phyloP scores from a whole-genome alignment of 2,888 invertebrate species.

The Pedicia rivosa region DNA sequence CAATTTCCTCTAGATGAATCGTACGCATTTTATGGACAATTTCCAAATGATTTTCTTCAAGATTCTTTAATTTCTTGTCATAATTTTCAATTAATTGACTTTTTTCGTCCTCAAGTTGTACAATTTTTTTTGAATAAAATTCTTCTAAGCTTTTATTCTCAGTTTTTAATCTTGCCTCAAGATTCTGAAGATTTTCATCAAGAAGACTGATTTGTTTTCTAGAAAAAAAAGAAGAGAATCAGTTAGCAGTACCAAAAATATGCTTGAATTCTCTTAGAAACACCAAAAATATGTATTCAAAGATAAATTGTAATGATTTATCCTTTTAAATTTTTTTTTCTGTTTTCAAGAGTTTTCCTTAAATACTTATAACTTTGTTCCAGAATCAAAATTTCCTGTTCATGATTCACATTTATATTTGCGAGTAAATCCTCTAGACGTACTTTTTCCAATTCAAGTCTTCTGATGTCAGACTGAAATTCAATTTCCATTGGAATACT shows the following conservation, averaged over 20 bases:
- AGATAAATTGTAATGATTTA: too few species aligned
- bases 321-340: too few species aligned
- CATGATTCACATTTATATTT: constrained; percentile 27
- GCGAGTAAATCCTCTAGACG: constrained; percentile 27
- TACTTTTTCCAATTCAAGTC: constrained; percentile 25
- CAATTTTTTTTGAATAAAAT: constrained; percentile 21
- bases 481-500: constrained; percentile 17
- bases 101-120: constrained; percentile 18
- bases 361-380: constrained; percentile 28
- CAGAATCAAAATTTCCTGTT: constrained; percentile 28
- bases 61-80: constrained; percentile 22
- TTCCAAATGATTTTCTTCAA: constrained; percentile 22
- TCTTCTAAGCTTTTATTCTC: constrained; percentile 21
- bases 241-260: background rate
- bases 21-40: too few species aligned
- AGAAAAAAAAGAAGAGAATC: background rate
- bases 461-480: constrained; percentile 20
- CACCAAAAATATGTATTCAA: too few species aligned
- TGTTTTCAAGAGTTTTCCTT: constrained; percentile 9
- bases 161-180: constrained; percentile 22
- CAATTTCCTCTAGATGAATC: too few species aligned
- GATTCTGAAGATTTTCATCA: constrained; percentile 21
- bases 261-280: background rate
- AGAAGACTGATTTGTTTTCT: constrained; percentile 27
- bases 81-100: constrained; percentile 19